Evolutionary conservation across 2,888 invertebrate species (phyloP), one percentile per base, ranked within the genome.

Genomic region (Euplexia lucipara): DNA sequence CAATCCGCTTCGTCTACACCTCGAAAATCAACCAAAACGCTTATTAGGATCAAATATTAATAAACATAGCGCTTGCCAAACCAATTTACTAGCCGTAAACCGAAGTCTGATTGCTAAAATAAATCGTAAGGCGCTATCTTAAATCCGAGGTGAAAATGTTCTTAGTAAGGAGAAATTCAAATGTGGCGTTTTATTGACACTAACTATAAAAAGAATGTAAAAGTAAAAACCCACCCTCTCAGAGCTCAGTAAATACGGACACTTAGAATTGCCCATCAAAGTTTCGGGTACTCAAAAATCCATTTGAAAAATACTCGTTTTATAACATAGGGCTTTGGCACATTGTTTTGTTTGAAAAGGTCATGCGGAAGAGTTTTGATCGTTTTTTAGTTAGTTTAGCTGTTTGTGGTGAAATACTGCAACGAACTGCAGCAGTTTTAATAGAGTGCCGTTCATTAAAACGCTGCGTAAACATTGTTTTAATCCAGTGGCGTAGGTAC

Each of bases 201-300:
- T 88, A 86, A 88, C 90, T 89, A 90, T 94, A 93, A 92, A 92
- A 94, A 91, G 87, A 92, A 88, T 87, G 88, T 92, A 88, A 91
- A 79, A 93, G 88, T 92, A 89, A 91, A 79, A 93, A 87, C 74
- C 87, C 83, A 83, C 66, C 89, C 90, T 83, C 78, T 84, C 80
- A 80, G 78, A 84, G 85, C 84, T 86, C 86, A 86, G 88, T 92
- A 92, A 92, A 93, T 91, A 91, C 89, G 82, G 90, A 92, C 91
- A 92, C 91, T 95, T 94, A 91, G 93, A 94, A 93, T 91, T 87
- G 87, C 83, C 93, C 90, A 95, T 95, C 91, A 95, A 94, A 93
- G 87, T 92, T 90, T 90, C 83, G 88, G 89, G 92, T 91, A 94
- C 95, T 95, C 93, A 94, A 95, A 94, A 93, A 95, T 95, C 95